Evolutionary conservation across 2,113 vertebrate species (phyloP).

Genomic region (Festucalex cinctus): DNA sequence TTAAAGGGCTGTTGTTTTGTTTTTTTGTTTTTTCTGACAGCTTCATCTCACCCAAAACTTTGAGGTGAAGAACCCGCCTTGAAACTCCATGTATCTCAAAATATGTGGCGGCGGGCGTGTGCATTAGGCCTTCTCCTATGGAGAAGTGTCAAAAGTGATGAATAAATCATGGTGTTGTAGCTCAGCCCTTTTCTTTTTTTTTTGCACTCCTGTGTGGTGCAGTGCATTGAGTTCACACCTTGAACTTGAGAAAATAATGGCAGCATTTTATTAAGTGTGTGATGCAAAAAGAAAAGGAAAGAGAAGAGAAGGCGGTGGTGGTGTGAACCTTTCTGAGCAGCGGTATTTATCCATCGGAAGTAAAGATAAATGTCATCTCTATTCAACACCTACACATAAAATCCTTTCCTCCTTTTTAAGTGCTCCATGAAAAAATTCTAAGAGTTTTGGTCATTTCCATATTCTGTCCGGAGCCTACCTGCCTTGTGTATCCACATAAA

Average conservation of each 20-base stretch:
- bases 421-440: conserved; percentile 23
- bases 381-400: conserved; percentile 8
- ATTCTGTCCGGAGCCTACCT: neutral
- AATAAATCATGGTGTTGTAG: conserved; percentile 48
- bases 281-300: conserved; percentile 33
- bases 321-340: conserved; percentile 16
- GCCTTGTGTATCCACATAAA: neutral
- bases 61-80: conserved; percentile 20
- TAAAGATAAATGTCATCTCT: conserved; percentile 33
- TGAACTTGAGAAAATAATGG: conserved; percentile 27
- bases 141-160: conserved; percentile 46
- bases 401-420: conserved; percentile 16
- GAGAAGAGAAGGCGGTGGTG: conserved; percentile 13
- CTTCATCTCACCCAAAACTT: conserved; percentile 17
- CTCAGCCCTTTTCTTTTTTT: conserved; percentile 4
- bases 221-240: conserved; percentile 59
- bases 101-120: conserved; percentile 15
- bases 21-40: conserved; percentile 15
- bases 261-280: conserved; percentile 36
- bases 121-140: conserved; percentile 35
- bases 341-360: conserved; percentile 40
- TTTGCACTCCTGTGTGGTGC: conserved; percentile 18
- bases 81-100: conserved; percentile 33
- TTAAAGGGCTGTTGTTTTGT: no score
- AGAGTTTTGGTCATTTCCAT: conserved; percentile 12